A percentile compares a stretch with the other conserved stretches of the same genome.
These are phyloP conservation scores for Hirundo rustica DNA, from an alignment of 2,797 vertebrate genomes.

Conservation along the genomic window DNA sequence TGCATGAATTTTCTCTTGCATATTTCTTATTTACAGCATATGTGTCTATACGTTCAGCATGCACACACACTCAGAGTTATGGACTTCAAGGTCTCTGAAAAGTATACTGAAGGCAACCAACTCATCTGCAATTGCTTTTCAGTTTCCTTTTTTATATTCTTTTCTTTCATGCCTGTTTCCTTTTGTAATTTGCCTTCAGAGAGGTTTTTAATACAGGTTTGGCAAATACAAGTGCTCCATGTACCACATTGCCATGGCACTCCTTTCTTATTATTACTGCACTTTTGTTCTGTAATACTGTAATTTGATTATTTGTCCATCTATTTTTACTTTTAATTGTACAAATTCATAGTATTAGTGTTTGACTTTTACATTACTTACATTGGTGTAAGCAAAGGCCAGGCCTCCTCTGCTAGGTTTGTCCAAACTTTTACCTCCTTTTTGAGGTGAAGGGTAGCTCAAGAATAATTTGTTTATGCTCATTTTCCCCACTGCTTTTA, in stretches of 20 bases:
- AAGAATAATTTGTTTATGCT: neutral
- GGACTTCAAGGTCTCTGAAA: neutral
- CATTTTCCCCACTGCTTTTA: neutral
- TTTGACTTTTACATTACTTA: neutral
- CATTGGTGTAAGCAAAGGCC: neutral
- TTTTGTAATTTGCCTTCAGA: neutral
- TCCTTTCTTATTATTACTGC: neutral
- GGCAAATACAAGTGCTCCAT: neutral
- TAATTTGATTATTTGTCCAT: neutral
- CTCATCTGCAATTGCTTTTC: neutral
- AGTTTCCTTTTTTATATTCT: neutral
- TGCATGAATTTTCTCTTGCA: slow-evolving; percentile 35
- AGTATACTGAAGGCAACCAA: neutral
- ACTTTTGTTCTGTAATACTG: neutral
- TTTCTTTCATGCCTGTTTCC: neutral
- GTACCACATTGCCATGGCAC: neutral
- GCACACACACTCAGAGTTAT: neutral
- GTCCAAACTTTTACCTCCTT: neutral
- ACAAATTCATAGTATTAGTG: neutral
- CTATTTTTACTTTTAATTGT: neutral
- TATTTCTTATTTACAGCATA: neutral
- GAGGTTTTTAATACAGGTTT: neutral
- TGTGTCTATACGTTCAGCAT: neutral
- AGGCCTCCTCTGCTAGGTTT: neutral
- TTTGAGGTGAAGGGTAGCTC: neutral